Percentiles rank a stretch among this genome's conserved stretches.
phyloP scores from a whole-genome alignment of 2,113 vertebrate species.

The Ceuthmochares aereus region DNA sequence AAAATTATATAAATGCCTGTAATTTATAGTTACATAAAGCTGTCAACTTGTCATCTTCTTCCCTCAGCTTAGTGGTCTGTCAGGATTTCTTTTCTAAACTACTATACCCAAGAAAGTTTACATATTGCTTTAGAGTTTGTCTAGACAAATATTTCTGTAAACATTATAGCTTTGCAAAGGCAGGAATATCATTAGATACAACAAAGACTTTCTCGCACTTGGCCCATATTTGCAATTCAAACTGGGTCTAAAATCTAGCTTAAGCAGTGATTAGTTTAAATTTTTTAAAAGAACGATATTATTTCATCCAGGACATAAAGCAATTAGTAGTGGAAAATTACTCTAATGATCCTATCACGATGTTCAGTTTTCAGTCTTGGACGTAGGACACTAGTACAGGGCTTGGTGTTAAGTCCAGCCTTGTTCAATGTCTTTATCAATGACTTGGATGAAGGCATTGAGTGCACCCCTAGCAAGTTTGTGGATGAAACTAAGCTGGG shows the following conservation, averaged over 20 bases:
- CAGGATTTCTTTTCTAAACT: not conserved
- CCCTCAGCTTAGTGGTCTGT: not conserved
- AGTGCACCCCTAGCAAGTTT: too few relatives aligned
- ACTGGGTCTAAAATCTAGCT: not conserved
- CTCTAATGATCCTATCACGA: not conserved
- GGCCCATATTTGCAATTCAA: not conserved
- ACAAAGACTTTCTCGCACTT: not conserved
- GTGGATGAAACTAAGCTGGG: too few relatives aligned
- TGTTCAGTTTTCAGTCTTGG: not conserved
- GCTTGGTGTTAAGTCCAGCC: too few relatives aligned
- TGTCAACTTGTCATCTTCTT: conserved; percentile 11
- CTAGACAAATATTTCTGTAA: not conserved
- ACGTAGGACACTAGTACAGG: rapidly evolving
- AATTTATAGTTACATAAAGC: not conserved
- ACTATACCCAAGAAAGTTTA: not conserved
- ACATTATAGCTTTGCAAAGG: not conserved
- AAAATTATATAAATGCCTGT: conserved; percentile 33
- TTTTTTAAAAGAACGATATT: not conserved
- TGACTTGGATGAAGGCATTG: too few relatives aligned
- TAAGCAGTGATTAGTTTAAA: not conserved
- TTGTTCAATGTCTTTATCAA: too few relatives aligned
- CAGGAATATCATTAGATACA: not conserved
- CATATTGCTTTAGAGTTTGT: not conserved
- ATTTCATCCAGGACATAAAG: not conserved
- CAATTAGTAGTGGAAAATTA: not conserved